phyloP scores from a whole-genome alignment of 1,140 invertebrate genomes.

The Laupala kohalensis region DNA sequence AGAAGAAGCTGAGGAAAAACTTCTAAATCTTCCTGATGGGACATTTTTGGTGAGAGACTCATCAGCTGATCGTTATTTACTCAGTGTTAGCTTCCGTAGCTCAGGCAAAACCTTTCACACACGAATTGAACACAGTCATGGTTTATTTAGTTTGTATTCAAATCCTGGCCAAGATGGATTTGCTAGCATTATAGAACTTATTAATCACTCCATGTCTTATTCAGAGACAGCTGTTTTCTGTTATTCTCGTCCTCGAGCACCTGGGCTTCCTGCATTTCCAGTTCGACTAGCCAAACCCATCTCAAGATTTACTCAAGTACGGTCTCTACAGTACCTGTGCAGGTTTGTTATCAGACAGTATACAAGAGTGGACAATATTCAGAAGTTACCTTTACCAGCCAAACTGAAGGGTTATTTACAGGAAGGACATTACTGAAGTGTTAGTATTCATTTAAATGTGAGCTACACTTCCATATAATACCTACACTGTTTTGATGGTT shows the following conservation, averaged over 20 bases:
- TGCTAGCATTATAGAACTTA: slow-evolving; percentile 51
- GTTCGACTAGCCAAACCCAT: slow-evolving; percentile 63
- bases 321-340: slow-evolving; percentile 60
- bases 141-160: slow-evolving; percentile 50
- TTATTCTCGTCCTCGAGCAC: slow-evolving; percentile 50
- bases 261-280: slow-evolving; percentile 51
- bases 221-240: slow-evolving; percentile 58
- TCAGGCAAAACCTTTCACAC: slow-evolving; percentile 57
- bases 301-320: slow-evolving; percentile 58
- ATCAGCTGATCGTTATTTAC: slow-evolving; percentile 43
- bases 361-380: slow-evolving; percentile 54
- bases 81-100: slow-evolving; percentile 60
- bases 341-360: slow-evolving; percentile 63
- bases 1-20: slow-evolving; percentile 39
- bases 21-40: slow-evolving; percentile 50
- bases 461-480: too few relatives aligned
- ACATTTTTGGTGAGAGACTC: slow-evolving; percentile 58
- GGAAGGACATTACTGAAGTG: slow-evolving; percentile 36
- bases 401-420: slow-evolving; percentile 50
- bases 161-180: slow-evolving; percentile 50
- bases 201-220: slow-evolving; percentile 53
- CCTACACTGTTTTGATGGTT: neutral
- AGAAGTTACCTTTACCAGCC: slow-evolving; percentile 53
- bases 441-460: neutral
- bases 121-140: slow-evolving; percentile 50